Percentiles rank a stretch among this genome's conserved stretches.
These are phyloP conservation scores for Xenopus laevis DNA, from an alignment of 2,113 vertebrate species.

Conservation along the genomic window DNA sequence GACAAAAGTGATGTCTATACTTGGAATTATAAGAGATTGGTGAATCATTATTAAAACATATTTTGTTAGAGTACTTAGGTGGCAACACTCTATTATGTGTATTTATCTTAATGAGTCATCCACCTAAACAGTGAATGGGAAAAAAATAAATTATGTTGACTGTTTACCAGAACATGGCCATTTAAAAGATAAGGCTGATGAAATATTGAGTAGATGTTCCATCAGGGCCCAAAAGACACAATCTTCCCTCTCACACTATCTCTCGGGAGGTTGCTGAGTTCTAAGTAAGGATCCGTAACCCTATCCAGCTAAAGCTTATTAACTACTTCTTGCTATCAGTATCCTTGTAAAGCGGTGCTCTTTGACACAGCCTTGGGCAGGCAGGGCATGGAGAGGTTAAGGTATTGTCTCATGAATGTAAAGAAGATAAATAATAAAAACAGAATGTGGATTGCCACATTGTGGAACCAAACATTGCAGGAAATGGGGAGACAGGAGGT, in stretches of 20 bases:
- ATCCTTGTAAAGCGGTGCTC: background rate
- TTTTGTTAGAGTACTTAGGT: no score
- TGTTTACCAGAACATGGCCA: slow-evolving; percentile 35
- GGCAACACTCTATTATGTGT: background rate
- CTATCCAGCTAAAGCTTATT: slow-evolving; percentile 10
- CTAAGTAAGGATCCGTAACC: slow-evolving; percentile 5
- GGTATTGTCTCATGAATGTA: background rate
- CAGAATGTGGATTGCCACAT: background rate
- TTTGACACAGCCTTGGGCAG: background rate
- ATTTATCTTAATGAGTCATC: background rate
- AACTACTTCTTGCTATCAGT: slow-evolving; percentile 1
- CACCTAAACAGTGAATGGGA: background rate
- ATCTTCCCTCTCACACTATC: slow-evolving; percentile 6
- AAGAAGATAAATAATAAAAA: slow-evolving; percentile 18
- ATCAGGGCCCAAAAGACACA: slow-evolving; percentile 40
- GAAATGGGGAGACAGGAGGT: slow-evolving; percentile 13
- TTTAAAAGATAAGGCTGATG: slow-evolving; percentile 26
- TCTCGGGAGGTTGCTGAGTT: slow-evolving; percentile 1
- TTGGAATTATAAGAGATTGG: background rate
- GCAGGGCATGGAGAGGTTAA: slow-evolving; percentile 15
- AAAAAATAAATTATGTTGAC: slow-evolving; percentile 4
- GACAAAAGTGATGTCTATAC: background rate
- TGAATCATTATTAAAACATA: background rate
- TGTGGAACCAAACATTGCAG: slow-evolving; percentile 8
- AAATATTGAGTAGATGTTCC: slow-evolving; percentile 34